Base-by-base conservation (phyloP, 2,797 vertebrate species). In the Karalla daura region DNA sequence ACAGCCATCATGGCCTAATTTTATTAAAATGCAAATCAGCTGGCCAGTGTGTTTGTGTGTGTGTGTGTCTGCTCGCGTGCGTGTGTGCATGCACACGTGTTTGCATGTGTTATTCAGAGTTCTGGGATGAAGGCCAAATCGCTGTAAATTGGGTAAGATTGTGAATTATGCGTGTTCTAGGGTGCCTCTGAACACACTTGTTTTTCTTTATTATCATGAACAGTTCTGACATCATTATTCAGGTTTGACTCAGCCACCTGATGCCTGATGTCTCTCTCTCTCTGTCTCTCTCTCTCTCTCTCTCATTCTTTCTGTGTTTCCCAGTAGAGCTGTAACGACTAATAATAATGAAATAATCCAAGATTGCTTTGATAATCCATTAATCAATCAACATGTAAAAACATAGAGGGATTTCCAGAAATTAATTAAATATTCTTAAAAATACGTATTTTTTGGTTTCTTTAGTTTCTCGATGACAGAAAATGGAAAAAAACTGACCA, bases 101-200 rank as follows among this genome's bases (percentile, higher is more conserved):
- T 21, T 73, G 60, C 6, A 40, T 47, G 56, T 44, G n/a, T 14
- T 39, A 39, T 63, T 74, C 68, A 55, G n/a, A n/a, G n/a, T 75
- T 80, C 72, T 77, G 74, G 76, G 83, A 72, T 0, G 17, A 45
- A 64, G 73, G 74, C 79, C 85, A 86, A 78, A 60, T 4, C 60
- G 33, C 54, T 70, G 61, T 79, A 69, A 88, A 86, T 75, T 70
- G 83, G 82, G 80, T 82, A 86, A 77, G 71, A 87, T 86, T 88
- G 75, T 74, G 75, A 86, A 80, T 67, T 50, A 84, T 84, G 73
- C 70, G 63, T 81, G 83, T 78, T 81, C 53, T 55, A 66, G 70
- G 61, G 39, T 65, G 73, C 72, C 66, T 47, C 73, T 32, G 18
- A 68, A 56, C 40, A 58, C 53, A 36, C 59, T 54, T 53, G n/a